phyloP scores from a whole-genome alignment of 1,140 invertebrate species.

The Bombus ignitus region DNA sequence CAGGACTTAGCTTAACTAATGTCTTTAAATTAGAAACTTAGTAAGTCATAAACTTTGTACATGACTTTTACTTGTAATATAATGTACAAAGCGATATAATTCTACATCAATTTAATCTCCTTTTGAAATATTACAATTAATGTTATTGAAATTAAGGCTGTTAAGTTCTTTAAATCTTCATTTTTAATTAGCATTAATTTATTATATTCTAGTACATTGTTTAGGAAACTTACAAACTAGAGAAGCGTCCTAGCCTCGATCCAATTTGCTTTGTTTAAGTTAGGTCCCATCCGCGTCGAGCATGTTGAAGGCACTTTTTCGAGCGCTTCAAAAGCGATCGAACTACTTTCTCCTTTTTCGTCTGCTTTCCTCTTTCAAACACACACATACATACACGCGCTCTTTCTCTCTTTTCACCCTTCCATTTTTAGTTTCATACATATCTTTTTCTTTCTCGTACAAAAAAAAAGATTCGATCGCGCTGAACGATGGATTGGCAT shows the following conservation, averaged over 20 bases:
- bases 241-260: slow-evolving; percentile 77
- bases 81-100: slow-evolving; percentile 38
- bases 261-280: slow-evolving; percentile 72
- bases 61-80: slow-evolving; percentile 2
- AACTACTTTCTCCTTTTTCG: slow-evolving; percentile 53
- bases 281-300: slow-evolving; percentile 71
- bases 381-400: neutral
- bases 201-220: slow-evolving; percentile 67
- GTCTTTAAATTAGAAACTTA: slow-evolving; percentile 15
- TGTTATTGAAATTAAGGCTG: slow-evolving; percentile 37
- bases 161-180: slow-evolving; percentile 31
- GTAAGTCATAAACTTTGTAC: neutral
- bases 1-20: neutral
- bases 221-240: slow-evolving; percentile 76
- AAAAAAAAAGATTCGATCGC: slow-evolving; percentile 58
- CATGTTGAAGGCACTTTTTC: slow-evolving; percentile 74
- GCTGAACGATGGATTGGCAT: slow-evolving; percentile 40
- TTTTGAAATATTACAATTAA: slow-evolving; percentile 37
- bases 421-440: slow-evolving; percentile 12
- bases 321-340: slow-evolving; percentile 60
- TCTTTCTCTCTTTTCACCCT: slow-evolving; percentile 1
- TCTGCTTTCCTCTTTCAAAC: neutral
- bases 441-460: slow-evolving; percentile 42
- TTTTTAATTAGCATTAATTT: slow-evolving; percentile 64
- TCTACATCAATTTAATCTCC: slow-evolving; percentile 24